phyloP scores from a whole-genome alignment of 2,113 vertebrate species.

The Ictalurus punctatus region DNA sequence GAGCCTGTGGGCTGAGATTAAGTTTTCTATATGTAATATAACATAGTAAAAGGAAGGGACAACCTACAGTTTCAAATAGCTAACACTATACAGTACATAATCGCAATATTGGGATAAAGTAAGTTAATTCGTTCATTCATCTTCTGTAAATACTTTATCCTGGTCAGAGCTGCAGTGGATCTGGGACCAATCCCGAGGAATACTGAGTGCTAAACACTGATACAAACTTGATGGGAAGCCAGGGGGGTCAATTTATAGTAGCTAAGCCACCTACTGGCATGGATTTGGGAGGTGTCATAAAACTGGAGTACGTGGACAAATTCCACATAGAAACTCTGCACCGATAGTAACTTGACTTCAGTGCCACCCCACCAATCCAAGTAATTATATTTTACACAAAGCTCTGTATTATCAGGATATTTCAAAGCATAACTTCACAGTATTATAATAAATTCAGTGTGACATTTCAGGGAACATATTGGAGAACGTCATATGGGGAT shows the following conservation, averaged over 20 bases:
- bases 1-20: not conserved
- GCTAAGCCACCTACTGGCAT: not conserved
- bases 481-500: not conserved
- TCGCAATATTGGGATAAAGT: not conserved
- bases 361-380: not conserved
- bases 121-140: not conserved
- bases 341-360: not conserved
- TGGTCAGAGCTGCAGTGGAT: not conserved
- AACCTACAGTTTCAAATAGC: not conserved
- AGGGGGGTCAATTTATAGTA: not conserved
- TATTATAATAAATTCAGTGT: not conserved
- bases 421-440: not conserved
- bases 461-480: not conserved
- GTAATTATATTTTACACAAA: not conserved
- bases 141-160: not conserved
- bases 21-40: not conserved
- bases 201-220: not conserved
- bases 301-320: not conserved
- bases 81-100: not conserved
- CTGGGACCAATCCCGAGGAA: too few species aligned
- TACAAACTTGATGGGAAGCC: not conserved
- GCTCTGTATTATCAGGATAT: not conserved
- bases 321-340: not conserved
- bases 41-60: not conserved
- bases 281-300: not conserved